These are phyloP conservation scores for Drosophila orena DNA, from an alignment of 1,140 invertebrate genomes.

Conservation along the genomic window DNA sequence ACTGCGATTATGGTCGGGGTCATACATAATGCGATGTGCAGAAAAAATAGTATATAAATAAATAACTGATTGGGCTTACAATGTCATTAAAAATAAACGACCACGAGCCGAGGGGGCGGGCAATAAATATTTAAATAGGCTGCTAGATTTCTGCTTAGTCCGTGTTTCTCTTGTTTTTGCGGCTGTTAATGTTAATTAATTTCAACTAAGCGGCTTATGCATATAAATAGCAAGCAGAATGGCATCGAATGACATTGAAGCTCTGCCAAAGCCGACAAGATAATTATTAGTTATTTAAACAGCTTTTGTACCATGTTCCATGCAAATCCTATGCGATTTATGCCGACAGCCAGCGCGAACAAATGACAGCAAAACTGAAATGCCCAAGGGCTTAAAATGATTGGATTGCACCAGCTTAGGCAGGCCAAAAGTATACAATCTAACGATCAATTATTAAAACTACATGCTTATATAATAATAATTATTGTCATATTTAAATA, in stretches of 20 bases:
- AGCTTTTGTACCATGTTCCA: constrained; percentile 74
- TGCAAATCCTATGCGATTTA: constrained; percentile 67
- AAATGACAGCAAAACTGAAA: constrained; percentile 62
- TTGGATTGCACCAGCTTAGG: constrained; percentile 19
- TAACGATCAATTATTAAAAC: not conserved
- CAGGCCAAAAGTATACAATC: not conserved
- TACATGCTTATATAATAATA: not conserved
- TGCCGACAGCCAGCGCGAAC: constrained; percentile 39
- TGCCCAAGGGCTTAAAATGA: constrained; percentile 60
- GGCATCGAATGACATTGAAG: constrained; percentile 54
- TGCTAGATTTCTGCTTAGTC: constrained; percentile 37
- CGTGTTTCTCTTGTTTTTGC: constrained; percentile 28
- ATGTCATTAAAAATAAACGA: constrained; percentile 78
- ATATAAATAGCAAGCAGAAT: constrained; percentile 61
- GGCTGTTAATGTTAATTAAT: constrained; percentile 80
- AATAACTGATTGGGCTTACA: constrained; percentile 75
- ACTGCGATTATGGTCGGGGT: constrained; percentile 15
- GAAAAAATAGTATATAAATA: constrained; percentile 33
- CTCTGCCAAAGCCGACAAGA: constrained; percentile 64
- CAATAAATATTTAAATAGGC: constrained; percentile 69
- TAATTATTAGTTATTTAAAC: constrained; percentile 83
- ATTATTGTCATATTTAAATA: not conserved
- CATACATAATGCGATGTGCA: constrained; percentile 2
- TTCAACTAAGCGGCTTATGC: constrained; percentile 77
- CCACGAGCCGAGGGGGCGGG: constrained; percentile 9